Base-by-base conservation (phyloP, 2,888 invertebrate species). In the Marronus borbonicus region DNA sequence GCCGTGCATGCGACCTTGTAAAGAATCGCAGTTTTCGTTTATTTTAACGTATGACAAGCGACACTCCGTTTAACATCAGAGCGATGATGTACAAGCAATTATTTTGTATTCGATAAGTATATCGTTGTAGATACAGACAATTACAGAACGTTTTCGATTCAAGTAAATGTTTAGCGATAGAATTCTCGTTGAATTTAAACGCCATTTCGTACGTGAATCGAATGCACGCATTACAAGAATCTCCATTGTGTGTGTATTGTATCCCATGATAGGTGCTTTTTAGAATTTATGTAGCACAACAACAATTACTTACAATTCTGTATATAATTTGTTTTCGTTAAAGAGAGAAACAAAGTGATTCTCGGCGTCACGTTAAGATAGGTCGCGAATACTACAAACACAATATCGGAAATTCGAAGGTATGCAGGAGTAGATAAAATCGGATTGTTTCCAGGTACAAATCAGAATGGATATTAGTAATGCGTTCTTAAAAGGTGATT, bases 41-140 rank as follows among this genome's bases (percentile, higher is more conserved):
- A 74, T 74, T 74, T 72, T 60, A 72, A 72, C 14, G 14, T 74
- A 44, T 49, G 60, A 62, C 72, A 72, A 60, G 12, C 44, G 58
- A 10, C 36, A 20, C 44, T 36, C 39, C 44, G 24, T 20, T 60
- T 49, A 8, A 4, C 36, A 24, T n/a, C 31, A 39, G 10, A 7
- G 12, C 49, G 58, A 58, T 55, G 55, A 31, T 55, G 28, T 58
- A 70, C 5, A 24, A 28, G 14, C 36, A 39, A 36, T n/a, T 20
- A 55, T 39, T 72, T 69, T 44, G 39, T 58, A 36, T 60, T 36
- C 10, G 39, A 72, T 58, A 72, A 58, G 39, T 70, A 36, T 70
- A 70, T 36, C 28, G 17, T 55, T 44, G 44, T 44, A 12, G 44
- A 14, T 17, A 58, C 36, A 20, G 14, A 70, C 55, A 28, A 49